phyloP scores from a whole-genome alignment of 2,888 invertebrate genomes.

The Bellardia bayeri region DNA sequence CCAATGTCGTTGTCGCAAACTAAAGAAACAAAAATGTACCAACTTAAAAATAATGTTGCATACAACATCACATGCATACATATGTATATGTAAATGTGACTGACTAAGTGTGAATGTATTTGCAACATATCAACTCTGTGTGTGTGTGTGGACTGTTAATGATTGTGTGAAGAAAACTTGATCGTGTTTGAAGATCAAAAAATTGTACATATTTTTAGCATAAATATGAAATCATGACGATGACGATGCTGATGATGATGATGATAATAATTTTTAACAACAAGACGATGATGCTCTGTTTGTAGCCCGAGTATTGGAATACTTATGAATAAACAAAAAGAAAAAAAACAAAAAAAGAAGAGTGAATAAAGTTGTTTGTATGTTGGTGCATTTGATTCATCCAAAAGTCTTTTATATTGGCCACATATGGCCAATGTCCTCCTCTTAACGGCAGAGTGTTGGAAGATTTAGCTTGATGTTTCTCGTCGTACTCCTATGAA shows the following conservation, averaged over 20 bases:
- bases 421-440: constrained; percentile 71
- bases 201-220: constrained; percentile 41
- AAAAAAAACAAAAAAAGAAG: not conserved
- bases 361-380: constrained; percentile 76
- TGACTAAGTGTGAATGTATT: not conserved
- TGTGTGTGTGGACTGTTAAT: constrained; percentile 63
- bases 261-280: constrained; percentile 59
- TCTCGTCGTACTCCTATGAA: constrained; percentile 56
- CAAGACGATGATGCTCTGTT: constrained; percentile 55
- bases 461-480: constrained; percentile 34
- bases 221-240: constrained; percentile 64
- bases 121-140: constrained; percentile 8
- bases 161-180: constrained; percentile 73
- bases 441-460: constrained; percentile 37
- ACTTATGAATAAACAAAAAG: not conserved
- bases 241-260: constrained; percentile 41
- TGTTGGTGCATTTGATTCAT: constrained; percentile 78
- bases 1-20: constrained; percentile 67
- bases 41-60: constrained; percentile 40
- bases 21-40: constrained; percentile 4
- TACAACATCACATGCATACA: constrained; percentile 9
- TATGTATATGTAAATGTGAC: not conserved
- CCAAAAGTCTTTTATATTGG: constrained; percentile 75
- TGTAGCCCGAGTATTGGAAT: not conserved
- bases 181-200: constrained; percentile 69